Evolutionary conservation across 92 coral and sea anemone genomes (phyloP).

Genomic region (Anthopleura xanthogrammica): DNA sequence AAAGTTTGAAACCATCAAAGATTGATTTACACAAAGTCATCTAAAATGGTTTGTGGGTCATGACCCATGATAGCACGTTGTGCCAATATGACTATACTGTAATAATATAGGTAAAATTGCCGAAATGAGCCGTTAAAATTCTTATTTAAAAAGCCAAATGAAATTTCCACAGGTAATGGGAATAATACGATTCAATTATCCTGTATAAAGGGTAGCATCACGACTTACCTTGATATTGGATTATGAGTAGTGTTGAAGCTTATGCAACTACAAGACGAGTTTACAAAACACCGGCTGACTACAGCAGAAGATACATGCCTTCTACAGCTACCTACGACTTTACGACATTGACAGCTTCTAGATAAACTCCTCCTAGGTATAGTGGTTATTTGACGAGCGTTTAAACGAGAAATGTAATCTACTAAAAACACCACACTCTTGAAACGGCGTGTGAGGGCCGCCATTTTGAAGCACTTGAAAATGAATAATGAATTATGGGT

Average conservation of each 20-base stretch:
- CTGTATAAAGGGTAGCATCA: neutral
- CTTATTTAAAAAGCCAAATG: neutral
- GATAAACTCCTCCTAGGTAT: conserved; percentile 5
- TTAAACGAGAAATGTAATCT: conserved; percentile 11
- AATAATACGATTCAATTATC: neutral
- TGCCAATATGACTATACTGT: neutral
- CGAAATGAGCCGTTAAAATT: neutral
- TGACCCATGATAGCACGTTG: neutral
- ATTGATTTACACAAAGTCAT: neutral
- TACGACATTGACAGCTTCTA: conserved; percentile 8
- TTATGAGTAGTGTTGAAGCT: conserved; percentile 16
- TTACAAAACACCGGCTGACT: neutral
- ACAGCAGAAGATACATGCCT: neutral
- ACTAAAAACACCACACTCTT: conserved; percentile 2
- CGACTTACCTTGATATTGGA: conserved; percentile 12
- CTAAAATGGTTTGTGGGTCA: neutral
- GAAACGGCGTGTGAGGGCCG: conserved; percentile 16
- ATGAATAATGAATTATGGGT: conserved; percentile 3
- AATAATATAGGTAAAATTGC: neutral
- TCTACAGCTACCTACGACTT: neutral
- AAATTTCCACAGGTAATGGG: neutral
- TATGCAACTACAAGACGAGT: conserved; percentile 32
- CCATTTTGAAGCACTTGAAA: conserved; percentile 30
- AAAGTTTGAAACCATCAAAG: too few species aligned
- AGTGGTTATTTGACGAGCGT: neutral